These are phyloP conservation scores for Drosophila fungiperda DNA, from an alignment of 2,888 invertebrate genomes.

Conservation along the genomic window DNA sequence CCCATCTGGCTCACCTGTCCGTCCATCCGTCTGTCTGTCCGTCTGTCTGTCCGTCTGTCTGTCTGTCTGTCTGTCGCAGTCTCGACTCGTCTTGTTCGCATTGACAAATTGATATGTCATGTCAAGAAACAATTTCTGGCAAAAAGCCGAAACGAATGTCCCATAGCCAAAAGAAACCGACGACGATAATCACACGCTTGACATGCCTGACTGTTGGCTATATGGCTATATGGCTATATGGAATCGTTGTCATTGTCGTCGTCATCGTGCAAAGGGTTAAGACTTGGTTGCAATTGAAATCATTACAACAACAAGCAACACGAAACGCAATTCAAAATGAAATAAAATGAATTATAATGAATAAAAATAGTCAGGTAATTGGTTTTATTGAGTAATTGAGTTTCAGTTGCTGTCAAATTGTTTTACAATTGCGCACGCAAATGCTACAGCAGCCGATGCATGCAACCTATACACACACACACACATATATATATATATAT, in stretches of 20 bases:
- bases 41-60: constrained; percentile 32
- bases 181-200: constrained; percentile 75
- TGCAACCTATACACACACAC: background rate
- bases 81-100: constrained; percentile 63
- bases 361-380: constrained; percentile 81
- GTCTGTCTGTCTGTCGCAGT: constrained; percentile 39
- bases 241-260: constrained; percentile 5
- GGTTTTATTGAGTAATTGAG: constrained; percentile 81
- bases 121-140: constrained; percentile 85
- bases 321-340: constrained; percentile 79
- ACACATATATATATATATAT: background rate
- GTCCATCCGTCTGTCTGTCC: constrained; percentile 22
- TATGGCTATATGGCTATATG: constrained; percentile 3
- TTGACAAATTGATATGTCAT: constrained; percentile 84
- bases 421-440: constrained; percentile 76
- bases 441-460: background rate
- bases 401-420: constrained; percentile 77
- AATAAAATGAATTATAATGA: constrained; percentile 81
- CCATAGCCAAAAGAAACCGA: constrained; percentile 27
- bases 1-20: constrained; percentile 40
- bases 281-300: constrained; percentile 72
- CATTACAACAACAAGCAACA: constrained; percentile 77
- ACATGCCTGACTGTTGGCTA: constrained; percentile 61
- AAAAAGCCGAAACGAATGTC: constrained; percentile 57
- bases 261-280: constrained; percentile 37